Conservation (phyloP, 2,113 vertebrate species). For the Hippocampus guttulatus region DNA sequence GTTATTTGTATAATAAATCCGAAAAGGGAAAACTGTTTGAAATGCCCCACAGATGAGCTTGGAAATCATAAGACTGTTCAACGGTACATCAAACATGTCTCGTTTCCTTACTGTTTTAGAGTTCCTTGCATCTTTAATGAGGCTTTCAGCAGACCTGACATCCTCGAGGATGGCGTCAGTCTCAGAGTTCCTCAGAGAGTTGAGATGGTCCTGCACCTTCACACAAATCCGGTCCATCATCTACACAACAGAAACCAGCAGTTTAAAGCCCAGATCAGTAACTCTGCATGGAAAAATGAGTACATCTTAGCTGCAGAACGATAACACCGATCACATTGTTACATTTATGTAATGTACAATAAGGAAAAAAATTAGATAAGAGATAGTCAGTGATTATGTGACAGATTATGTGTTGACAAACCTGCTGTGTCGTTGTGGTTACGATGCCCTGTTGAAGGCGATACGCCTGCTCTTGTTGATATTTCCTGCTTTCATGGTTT, state of each 20-base stretch:
- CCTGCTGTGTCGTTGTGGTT: slow-evolving; percentile 95
- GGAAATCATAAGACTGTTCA: background rate
- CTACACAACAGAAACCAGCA: slow-evolving; percentile 58
- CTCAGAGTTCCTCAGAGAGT: slow-evolving; percentile 85
- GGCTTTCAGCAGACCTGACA: slow-evolving; percentile 84
- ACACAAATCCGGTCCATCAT: slow-evolving; percentile 98
- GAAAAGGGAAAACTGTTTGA: background rate
- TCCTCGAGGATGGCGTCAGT: slow-evolving; percentile 85
- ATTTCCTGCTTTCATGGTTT: slow-evolving; percentile 93
- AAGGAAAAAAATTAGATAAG: background rate
- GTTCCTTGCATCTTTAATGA: slow-evolving; percentile 93
- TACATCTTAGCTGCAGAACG: background rate
- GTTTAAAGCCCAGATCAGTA: background rate
- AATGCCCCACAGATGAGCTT: background rate
- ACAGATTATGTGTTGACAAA: slow-evolving; percentile 28
- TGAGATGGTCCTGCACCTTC: slow-evolving; percentile 96
- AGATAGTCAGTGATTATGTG: background rate
- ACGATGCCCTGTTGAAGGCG: slow-evolving; percentile 95
- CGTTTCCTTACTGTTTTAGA: slow-evolving; percentile 85
- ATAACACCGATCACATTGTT: background rate
- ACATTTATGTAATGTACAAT: background rate
- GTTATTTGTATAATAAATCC: background rate
- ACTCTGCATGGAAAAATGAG: background rate
- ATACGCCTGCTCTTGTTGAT: slow-evolving; percentile 93
- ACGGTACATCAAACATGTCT: background rate